Base-by-base conservation (phyloP, 2,888 invertebrate genomes). In the Lydus trimaculatus region DNA sequence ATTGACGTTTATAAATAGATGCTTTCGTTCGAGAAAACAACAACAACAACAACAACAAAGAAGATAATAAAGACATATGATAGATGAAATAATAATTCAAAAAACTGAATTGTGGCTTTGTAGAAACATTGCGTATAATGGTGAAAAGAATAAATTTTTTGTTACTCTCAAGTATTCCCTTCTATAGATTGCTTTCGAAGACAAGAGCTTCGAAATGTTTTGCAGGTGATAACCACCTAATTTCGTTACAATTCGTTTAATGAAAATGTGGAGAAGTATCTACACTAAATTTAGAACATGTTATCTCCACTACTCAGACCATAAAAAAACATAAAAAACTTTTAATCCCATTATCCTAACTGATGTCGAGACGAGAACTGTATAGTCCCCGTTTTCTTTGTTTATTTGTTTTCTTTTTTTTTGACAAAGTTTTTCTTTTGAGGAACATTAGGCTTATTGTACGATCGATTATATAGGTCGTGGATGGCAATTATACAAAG, bases 301-400 rank as follows among this genome's bases (percentile, higher is more conserved):
- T 48, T 63, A 31, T 31, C 52, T 33, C 17, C 33, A 17, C 48
- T 31, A 31, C 15, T 58, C 31, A 20, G 31, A 58, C 33, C 11
- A 52, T 56, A 63, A 63, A 58, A 56, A 63, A 56, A 23, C 6
- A 52, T 33, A 33, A 63, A 63, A 63, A 63, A 63, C 36, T 64
- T 64, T 64, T 64, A 64, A 64, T 64, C 64, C 64, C 58, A 64
- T 64, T 64, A 58, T 36, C 64, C 36, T 58, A 64, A 64, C 58
- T 64, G 64, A 64, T 58, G 58, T 43, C 15, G 58, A 31, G 63
- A 63, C 58, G 28, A 63, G 17, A 52, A 52, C 63, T 31, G 48
- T 63, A 23, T 28, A 31, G 28, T 63, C 33, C n/a, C 7, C 25
- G n/a, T 31, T 31, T 52, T 28, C 33, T 52, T 52, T 62, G 25